Base-by-base conservation (phyloP, 2,797 vertebrate genomes). In the Eulemur albifrons region DNA sequence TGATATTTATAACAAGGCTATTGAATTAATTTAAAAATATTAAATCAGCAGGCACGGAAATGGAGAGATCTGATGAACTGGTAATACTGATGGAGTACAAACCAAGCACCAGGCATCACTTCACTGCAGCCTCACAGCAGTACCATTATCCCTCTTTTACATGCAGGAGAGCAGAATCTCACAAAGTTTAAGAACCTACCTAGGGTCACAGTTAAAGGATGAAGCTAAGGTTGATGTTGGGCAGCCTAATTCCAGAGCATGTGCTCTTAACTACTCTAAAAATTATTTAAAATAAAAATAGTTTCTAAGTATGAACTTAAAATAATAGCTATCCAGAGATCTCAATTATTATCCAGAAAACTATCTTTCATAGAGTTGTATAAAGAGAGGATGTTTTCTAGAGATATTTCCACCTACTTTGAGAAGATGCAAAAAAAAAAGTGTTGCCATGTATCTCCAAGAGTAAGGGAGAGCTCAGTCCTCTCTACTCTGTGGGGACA, bases 291-390 rank as follows among this genome's bases (percentile, higher is more conserved):
- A 82, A 94, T 63, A 70, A 61, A 75, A 75, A 5, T 45, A 45
- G 21, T 43, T 95, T 90, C 67, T 84, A 40, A 57, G 61, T 45
- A 87, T n/a, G 45, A 76, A 90, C n/a, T 83, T 92, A 91, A 90
- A 89, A 70, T 27, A 20, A 86, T 20, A 73, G 35, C 30, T 86
- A 63, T 10, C 54, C 40, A 72, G 43, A 94, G 77, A 61, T 40
- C 57, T 69, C 43, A 73, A 21, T 30, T 72, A 35, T 4, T 40
- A 21, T 80, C 35, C 73, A 67, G 52, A 82, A 85, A 65, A 59
- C 0, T 7, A 12, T 79, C 11, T 65, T 93, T 18, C 77, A 77
- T 82, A 88, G n/a, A 86, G 40, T 13, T 93, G 1, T 43, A 81
- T 17, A 63, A 30, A 93, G 27, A 12, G 1, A 35, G 23, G 14